Evolutionary conservation across 2,113 vertebrate genomes (phyloP).

Genomic region (Echinops telfairi): DNA sequence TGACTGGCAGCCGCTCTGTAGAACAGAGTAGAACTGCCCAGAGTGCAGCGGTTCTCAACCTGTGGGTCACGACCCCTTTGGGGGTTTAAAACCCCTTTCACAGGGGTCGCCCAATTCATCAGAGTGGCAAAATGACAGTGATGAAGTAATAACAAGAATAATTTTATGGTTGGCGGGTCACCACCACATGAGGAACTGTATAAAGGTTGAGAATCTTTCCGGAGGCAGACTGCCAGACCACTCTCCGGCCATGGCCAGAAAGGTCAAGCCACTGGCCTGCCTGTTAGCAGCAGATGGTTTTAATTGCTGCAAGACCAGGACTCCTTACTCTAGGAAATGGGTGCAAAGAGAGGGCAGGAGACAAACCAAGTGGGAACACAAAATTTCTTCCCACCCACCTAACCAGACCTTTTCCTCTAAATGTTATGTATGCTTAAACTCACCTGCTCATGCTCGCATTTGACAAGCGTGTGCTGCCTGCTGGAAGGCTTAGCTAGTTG

Average conservation of each 20-base stretch:
- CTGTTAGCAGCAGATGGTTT: not conserved
- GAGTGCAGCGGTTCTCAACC: no score
- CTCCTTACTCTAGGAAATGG: not conserved
- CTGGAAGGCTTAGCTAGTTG: constrained; percentile 70
- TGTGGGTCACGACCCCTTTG: no score
- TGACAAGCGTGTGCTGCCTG: constrained; percentile 67
- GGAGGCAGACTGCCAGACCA: not conserved
- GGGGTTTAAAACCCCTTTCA: no score
- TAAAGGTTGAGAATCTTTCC: not conserved
- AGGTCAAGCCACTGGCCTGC: not conserved
- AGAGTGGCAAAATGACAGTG: no score
- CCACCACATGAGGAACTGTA: no score
- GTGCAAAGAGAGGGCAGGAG: not conserved
- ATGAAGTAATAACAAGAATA: no score
- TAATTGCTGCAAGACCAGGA: not conserved
- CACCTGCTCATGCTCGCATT: constrained; percentile 52
- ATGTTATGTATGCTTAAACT: constrained; percentile 58
- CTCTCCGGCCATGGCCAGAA: not conserved
- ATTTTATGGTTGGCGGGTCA: no score
- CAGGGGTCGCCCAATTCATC: no score
- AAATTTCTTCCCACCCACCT: constrained; percentile 64
- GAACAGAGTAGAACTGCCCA: not conserved
- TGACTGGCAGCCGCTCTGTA: not conserved
- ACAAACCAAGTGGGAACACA: constrained; percentile 56
- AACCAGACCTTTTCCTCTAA: constrained; percentile 64